Conservation (phyloP, 2,888 invertebrate genomes). For the Ectemnius lituratus region DNA sequence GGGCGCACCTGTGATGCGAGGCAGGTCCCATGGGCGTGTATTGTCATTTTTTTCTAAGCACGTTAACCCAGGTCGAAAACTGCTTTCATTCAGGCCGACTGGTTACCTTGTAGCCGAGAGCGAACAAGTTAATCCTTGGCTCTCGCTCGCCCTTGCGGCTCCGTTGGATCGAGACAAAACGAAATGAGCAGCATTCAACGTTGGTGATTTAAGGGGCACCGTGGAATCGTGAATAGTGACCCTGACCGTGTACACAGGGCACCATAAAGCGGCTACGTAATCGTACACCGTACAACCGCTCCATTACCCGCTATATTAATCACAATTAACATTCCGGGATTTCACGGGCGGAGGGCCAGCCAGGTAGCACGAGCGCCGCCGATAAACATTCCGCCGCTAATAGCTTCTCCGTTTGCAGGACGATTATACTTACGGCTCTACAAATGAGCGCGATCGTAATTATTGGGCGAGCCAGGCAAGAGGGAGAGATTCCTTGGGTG, state of each 20-base stretch:
- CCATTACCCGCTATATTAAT: conserved; percentile 34
- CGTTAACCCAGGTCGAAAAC: conserved; percentile 43
- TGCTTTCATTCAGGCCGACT: conserved; percentile 26
- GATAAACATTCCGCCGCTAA: conserved; percentile 19
- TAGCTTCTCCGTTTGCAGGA: conserved; percentile 4
- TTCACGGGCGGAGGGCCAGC: neutral
- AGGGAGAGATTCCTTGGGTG: conserved; percentile 19
- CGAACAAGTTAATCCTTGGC: conserved; percentile 41
- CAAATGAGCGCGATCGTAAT: conserved; percentile 33
- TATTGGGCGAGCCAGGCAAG: conserved; percentile 28
- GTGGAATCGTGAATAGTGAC: conserved; percentile 37
- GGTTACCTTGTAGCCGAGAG: conserved; percentile 14
- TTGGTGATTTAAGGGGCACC: conserved; percentile 54
- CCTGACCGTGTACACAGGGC: conserved; percentile 15
- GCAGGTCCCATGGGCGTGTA: conserved; percentile 15
- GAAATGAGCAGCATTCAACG: conserved; percentile 41
- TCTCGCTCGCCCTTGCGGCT: neutral
- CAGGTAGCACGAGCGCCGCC: neutral
- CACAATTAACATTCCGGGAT: conserved; percentile 17
- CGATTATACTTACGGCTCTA: conserved; percentile 14
- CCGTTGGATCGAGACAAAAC: conserved; percentile 36
- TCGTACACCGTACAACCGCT: conserved; percentile 24
- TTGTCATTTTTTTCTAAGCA: conserved; percentile 24
- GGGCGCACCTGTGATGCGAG: conserved; percentile 30
- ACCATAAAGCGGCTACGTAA: conserved; percentile 25